Base-by-base conservation (phyloP, 2,888 invertebrate species). In the Apamea crenata region DNA sequence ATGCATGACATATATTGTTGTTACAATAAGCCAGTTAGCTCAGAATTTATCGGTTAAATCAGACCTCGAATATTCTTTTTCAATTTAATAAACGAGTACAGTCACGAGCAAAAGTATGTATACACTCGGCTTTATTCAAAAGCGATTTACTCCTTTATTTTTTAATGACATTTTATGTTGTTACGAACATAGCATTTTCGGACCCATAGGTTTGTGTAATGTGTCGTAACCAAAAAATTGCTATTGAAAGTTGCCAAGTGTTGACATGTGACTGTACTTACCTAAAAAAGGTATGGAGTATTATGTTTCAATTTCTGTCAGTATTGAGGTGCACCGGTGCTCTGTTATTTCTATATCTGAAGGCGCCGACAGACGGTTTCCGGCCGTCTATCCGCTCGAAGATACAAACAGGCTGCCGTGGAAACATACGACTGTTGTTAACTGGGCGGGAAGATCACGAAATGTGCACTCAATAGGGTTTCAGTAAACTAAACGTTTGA, bases 381-480 rank as follows among this genome's bases (percentile, higher is more conserved):
- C 71, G 71, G 74, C n/a, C 29, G 61, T 47, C 65, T 70, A 29
- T 53, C 2, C 21, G 21, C n/a, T 32, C 32, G 40, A 14, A 7
- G 29, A 72, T 63, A 82, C 56, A 63, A 63, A 71, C 71, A 61
- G 25, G 36, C 47, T 32, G 67, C 14, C 50, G 53, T 56, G 29
- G 25, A 75, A 67, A 71, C 36, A 72, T 56, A 67, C 36, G 25
- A 29, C 8, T 14, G 5, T 4, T 10, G 3, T 32, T 21, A 29
- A 25, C 32, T 36, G 29, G 5, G 12, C 6, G n/a, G 14, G 6
- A 67, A 18, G 18, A 32, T 66, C 5, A 10, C 47, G 47, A 32
- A 5, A 25, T 12, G 25, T 47, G 12, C 6, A 40, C 40, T 8
- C 25, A 40, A n/a, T 4, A 25, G 25, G 40, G 67, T n/a, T 40